phyloP scores from a whole-genome alignment of 53 echinoderm and acorn worm genomes.

The Holothuria scabra region DNA sequence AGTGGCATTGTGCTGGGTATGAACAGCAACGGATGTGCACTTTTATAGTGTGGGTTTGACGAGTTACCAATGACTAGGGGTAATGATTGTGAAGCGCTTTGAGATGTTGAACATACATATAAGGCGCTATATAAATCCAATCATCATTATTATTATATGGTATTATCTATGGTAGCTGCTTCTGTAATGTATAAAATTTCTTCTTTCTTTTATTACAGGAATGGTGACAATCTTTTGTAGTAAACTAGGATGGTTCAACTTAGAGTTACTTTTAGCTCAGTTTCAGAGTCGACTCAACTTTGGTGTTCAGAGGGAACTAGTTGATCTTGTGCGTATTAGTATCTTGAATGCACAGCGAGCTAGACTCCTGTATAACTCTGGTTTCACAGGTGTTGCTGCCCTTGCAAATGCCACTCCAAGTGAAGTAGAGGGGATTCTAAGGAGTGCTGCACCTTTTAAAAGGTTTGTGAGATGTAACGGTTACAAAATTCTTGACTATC shows the following conservation, averaged over 20 bases:
- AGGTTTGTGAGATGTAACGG: slow-evolving; percentile 57
- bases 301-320: slow-evolving; percentile 95
- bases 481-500: no score
- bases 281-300: slow-evolving; percentile 95
- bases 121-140: no score
- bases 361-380: slow-evolving; percentile 82
- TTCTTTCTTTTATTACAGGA: slow-evolving; percentile 50
- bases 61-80: no score
- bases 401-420: slow-evolving; percentile 74
- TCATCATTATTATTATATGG: no score
- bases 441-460: slow-evolving; percentile 88
- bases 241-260: slow-evolving; percentile 93
- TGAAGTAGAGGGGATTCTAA: slow-evolving; percentile 76
- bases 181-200: no score
- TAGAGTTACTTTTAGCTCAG: slow-evolving; percentile 92
- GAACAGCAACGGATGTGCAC: no score
- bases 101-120: no score
- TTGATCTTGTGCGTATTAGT: slow-evolving; percentile 89
- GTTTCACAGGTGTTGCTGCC: slow-evolving; percentile 71
- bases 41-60: no score
- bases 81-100: no score
- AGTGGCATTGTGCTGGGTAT: no score
- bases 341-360: slow-evolving; percentile 93
- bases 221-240: slow-evolving; percentile 98
- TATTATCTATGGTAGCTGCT: no score